Conservation (phyloP, 2,113 vertebrate genomes). For the Formicarius rufipectus region DNA sequence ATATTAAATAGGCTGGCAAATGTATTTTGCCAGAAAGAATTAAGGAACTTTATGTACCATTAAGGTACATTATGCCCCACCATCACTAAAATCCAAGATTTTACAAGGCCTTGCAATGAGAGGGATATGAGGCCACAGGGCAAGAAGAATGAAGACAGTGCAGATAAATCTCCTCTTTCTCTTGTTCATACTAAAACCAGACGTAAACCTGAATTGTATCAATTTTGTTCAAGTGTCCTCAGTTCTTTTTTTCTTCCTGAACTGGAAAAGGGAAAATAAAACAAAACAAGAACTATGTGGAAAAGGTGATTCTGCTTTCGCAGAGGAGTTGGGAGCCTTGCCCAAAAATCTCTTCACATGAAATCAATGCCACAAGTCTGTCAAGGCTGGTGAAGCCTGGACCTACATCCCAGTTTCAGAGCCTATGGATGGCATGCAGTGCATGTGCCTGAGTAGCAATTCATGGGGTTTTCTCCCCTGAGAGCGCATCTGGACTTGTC, state of each 20-base stretch:
- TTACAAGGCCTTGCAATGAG: not conserved
- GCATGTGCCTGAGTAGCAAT: not conserved
- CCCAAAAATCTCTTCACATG: not conserved
- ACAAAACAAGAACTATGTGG: not conserved
- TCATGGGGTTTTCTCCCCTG: not conserved
- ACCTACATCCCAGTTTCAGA: not conserved
- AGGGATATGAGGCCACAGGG: not conserved
- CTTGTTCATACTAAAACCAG: not conserved
- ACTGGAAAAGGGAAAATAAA: not conserved
- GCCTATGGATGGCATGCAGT: not conserved
- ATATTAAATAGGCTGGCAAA: not conserved
- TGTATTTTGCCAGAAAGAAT: not conserved
- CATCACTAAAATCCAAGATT: not conserved
- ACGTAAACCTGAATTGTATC: not conserved
- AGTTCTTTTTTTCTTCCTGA: not conserved
- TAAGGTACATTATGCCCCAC: not conserved
- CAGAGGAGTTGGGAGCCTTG: too few species aligned
- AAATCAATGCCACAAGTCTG: not conserved
- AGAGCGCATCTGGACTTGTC: not conserved
- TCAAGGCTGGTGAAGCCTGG: not conserved
- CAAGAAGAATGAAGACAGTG: not conserved
- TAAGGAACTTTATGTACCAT: not conserved
- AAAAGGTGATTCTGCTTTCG: not conserved
- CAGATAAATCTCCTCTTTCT: not conserved
- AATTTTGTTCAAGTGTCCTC: not conserved